Evolutionary conservation across 1,140 invertebrate genomes (phyloP).

Genomic region (Eumeta japonica): DNA sequence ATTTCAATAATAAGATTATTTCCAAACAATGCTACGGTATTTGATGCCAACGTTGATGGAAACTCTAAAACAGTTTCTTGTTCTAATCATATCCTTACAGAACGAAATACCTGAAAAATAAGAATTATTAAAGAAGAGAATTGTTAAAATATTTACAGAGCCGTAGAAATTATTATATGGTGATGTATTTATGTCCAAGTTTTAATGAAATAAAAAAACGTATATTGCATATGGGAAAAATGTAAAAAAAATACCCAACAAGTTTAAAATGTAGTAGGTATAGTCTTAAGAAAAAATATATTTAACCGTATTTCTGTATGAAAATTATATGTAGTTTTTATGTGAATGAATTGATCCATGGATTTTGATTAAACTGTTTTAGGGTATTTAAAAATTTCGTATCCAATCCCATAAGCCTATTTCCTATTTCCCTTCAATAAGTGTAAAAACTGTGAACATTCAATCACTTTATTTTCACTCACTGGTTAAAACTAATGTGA

Average conservation of each 20-base stretch:
- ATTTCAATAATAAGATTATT: too few relatives aligned
- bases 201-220: slow-evolving; percentile 47
- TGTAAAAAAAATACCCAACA: slow-evolving; percentile 51
- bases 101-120: slow-evolving; percentile 49
- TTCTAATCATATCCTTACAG: slow-evolving; percentile 41
- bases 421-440: too few relatives aligned
- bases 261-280: slow-evolving; percentile 48
- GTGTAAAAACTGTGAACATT: too few relatives aligned
- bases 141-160: slow-evolving; percentile 42
- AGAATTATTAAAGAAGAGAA: slow-evolving; percentile 34
- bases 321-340: slow-evolving; percentile 59
- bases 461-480: too few relatives aligned
- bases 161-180: slow-evolving; percentile 30
- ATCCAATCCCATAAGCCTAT: not conserved
- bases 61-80: too few relatives aligned
- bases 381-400: slow-evolving; percentile 24
- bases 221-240: slow-evolving; percentile 51
- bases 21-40: too few relatives aligned
- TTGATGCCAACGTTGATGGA: too few relatives aligned
- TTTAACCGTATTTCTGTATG: slow-evolving; percentile 58
- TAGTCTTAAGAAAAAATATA: slow-evolving; percentile 52
- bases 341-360: slow-evolving; percentile 49
- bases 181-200: slow-evolving; percentile 31
- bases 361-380: slow-evolving; percentile 50
- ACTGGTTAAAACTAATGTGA: too few relatives aligned